phyloP scores from a whole-genome alignment of 2,797 vertebrate genomes.

The Arnoldichthys spilopterus region DNA sequence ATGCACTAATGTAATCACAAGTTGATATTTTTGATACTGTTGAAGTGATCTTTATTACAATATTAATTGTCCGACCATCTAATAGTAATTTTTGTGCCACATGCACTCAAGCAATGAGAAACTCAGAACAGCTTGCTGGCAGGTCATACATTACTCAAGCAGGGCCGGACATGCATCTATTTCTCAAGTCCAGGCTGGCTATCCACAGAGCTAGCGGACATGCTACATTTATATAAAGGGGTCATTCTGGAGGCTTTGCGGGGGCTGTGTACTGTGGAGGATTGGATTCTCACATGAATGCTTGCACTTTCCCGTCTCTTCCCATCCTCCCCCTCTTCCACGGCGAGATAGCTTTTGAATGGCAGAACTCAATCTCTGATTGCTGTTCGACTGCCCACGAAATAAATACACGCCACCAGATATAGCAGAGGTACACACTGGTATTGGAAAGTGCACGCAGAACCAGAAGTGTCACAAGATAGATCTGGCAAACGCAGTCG shows the following conservation, averaged over 20 bases:
- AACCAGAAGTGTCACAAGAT: slow-evolving; percentile 28
- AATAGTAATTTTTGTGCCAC: neutral
- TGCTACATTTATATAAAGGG: slow-evolving; percentile 81
- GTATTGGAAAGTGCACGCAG: slow-evolving; percentile 21
- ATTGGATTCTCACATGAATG: slow-evolving; percentile 86
- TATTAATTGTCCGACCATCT: neutral
- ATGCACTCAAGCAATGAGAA: slow-evolving; percentile 36
- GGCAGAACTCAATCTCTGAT: slow-evolving; percentile 64
- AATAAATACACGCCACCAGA: slow-evolving; percentile 44
- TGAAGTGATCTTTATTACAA: neutral
- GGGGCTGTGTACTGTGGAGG: slow-evolving; percentile 83
- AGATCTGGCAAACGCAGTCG: neutral
- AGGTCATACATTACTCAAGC: slow-evolving; percentile 78
- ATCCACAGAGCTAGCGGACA: slow-evolving; percentile 78
- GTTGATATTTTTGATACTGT: no score
- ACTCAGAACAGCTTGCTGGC: slow-evolving; percentile 71
- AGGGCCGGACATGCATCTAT: slow-evolving; percentile 77
- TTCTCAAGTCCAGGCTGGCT: slow-evolving; percentile 76
- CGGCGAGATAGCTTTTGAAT: slow-evolving; percentile 67
- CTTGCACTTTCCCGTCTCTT: slow-evolving; percentile 77
- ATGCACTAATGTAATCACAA: no score
- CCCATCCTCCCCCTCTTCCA: slow-evolving; percentile 53
- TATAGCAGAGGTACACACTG: slow-evolving; percentile 50
- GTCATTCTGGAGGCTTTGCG: slow-evolving; percentile 84
- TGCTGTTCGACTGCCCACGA: slow-evolving; percentile 48